Evolutionary conservation across 64 coral and sea anemone genomes (phyloP), one percentile per base, ranked within the genome.

Genomic region (Dendrophyllia cribrosa): DNA sequence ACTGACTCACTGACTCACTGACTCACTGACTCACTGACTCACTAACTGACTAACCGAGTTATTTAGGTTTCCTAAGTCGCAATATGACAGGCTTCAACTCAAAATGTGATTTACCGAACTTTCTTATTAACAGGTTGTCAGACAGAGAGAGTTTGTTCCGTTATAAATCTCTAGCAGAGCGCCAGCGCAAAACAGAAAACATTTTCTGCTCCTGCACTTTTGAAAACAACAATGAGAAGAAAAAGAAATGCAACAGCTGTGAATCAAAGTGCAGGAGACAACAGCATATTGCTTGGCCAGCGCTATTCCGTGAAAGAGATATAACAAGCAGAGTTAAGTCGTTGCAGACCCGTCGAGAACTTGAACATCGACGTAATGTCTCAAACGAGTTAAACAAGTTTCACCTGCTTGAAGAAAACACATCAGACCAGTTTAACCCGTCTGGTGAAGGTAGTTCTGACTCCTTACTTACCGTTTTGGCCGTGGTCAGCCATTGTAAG

Each of bases 401-500:
- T 22, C 23, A 17, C 10, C 22, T 19, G 3, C 43, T 75, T 43
- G 50, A 10, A n/a, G 34, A 80, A 47, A 43, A 67, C 0, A n/a
- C 16, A 52, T 80, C 43, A 47, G 5, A 60, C 20, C 45, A 65
- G 43, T 9, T 3, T 10, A 62, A 20, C 15, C 47, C 23, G 26
- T 59, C 11, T 73, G 13, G 9, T 6, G 19, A 24, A 14, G 86
- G 19, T 25, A 55, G n/a, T 46, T 13, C 76, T 4, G 75, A 79
- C 20, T 25, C 83, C 44, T 56, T 75, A n/a, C 84, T 70, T 12
- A 43, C 49, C 6, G 53, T 88, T 43, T 68, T 88, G 14, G 64
- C 62, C 56, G 74, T 93, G 15, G 80, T 88, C 52, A 93, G 79
- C 48, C 34, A 79, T 11, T 93, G 91, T 50, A 81, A 66, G 58